Evolutionary conservation across 2,888 invertebrate genomes (phyloP), one percentile per base, ranked within the genome.

Genomic region (Phyllotreta cruciferae): DNA sequence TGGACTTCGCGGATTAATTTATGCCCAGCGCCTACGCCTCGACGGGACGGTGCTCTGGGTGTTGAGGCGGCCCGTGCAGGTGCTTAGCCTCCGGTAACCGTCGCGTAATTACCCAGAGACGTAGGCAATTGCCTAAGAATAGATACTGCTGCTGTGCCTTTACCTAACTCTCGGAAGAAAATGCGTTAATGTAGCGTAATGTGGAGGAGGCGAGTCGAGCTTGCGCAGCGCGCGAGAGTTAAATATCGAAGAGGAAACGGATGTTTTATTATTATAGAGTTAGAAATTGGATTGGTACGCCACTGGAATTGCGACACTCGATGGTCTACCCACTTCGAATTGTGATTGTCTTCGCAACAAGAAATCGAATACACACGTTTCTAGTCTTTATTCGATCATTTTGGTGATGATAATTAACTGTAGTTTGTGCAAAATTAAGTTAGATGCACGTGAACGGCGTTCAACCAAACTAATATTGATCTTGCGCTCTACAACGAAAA

Each of bases 11-110:
- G 37, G 34, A 60, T 63, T 61, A 65, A 65, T 63, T 65, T 56
- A 58, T 63, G 63, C 65, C 63, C 56, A 65, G 62, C 24, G 57
- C 67, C 58, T 60, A 60, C 58, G 52, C 58, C 37, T 13, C 14
- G 55, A 54, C 49, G 41, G 50, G 55, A 54, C 49, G 41, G 50
- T 60, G 57, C 58, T 11, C 50, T 37, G 60, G 66, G 64, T 62
- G 52, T 54, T 64, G 64, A 62, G 64, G 64, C 62, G 69, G 66
- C 69, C 64, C 64, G 70, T 70, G 73, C 73, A 74, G 74, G 73
- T 74, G 74, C 74, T 72, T 70, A 65, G 73, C 73, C 74, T 68
- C 67, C 70, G 69, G 70, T 71, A 54, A 24, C 24, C 34, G 63
- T 63, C 63, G 62, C 65, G 65, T 71, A 73, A 72, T 71, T 71